Base-by-base conservation (phyloP, 1,140 invertebrate species). In the Mylabris phalerata region DNA sequence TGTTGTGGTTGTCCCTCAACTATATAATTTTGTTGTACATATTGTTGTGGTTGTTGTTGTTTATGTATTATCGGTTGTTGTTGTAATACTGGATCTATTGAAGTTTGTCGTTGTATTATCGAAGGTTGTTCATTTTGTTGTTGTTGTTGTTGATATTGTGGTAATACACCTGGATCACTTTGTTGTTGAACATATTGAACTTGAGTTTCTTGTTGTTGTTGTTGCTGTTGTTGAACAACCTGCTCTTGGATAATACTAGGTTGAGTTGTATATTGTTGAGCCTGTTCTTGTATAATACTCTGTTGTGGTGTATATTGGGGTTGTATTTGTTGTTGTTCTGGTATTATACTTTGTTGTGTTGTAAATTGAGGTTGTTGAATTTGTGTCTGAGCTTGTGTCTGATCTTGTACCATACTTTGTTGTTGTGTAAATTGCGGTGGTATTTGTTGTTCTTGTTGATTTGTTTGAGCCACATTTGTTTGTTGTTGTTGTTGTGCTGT, bases 381-480 rank as follows among this genome's bases (percentile, higher is more conserved):
- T 43, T 68, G 67, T 26, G 69, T 26, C 49, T 73, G 70, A 11
- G 41, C 25, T 48, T 52, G 46, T 38, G 50, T 59, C 0, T 42
- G 13, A 24, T 55, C 40, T 26, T 55, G 52, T 41, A 54, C 42
- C 1, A 54, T 45, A 4, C 44, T 7, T 27, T 42, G 45, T 11
- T 61, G 42, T 46, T 63, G 57, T 26, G 50, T 11, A 42, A 42
- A 42, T 42, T 42, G 41, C 10, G 9, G 41, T 42, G 9, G 41
- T 9, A n/a, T 32, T 7, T 32, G 32, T 32, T 32, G 4, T 19
- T 64, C 62, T 41, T 72, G 63, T 57, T 73, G 75, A 27, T 77
- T 10, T 72, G 73, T 67, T 78, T 73, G 25, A 77, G 73, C 27
- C 79, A 76, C 32, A 78, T 70, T 9, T 79, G 71, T 27, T 76